A percentile compares a stretch with the other conserved stretches of the same genome.
phyloP scores from a whole-genome alignment of 2,888 invertebrate species.

The Entomobrya proxima region DNA sequence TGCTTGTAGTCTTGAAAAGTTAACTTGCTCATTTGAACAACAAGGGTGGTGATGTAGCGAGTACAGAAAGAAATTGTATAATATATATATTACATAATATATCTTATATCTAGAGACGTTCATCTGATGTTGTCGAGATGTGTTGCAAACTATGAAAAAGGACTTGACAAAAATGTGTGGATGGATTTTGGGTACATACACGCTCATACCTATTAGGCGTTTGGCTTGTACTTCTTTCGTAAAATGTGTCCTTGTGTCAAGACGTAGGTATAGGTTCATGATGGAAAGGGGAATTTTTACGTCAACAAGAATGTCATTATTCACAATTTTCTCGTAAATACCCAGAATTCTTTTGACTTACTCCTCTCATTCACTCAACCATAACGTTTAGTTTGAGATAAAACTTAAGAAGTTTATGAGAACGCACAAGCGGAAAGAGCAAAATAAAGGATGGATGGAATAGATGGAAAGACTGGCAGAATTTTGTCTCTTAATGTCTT shows the following conservation, averaged over 20 bases:
- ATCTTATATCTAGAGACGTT: too few relatives aligned
- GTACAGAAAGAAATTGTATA: too few relatives aligned
- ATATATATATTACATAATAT: too few relatives aligned
- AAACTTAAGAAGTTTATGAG: background rate
- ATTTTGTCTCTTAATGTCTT: constrained; percentile 6
- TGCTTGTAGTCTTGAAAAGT: background rate
- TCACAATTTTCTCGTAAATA: constrained; percentile 41
- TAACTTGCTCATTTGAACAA: constrained; percentile 4
- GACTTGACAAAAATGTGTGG: background rate
- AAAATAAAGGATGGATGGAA: background rate
- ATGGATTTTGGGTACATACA: background rate
- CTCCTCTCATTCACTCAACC: background rate
- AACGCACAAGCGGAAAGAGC: background rate
- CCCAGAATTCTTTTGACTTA: constrained; percentile 44
- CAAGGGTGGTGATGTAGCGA: too few relatives aligned
- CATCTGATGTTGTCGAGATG: background rate
- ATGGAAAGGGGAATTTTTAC: constrained; percentile 25
- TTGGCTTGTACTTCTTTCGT: too few relatives aligned
- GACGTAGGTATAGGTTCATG: background rate
- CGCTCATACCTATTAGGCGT: too few relatives aligned
- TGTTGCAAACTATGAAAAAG: constrained; percentile 11
- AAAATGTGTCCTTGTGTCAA: background rate
- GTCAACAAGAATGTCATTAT: constrained; percentile 53
- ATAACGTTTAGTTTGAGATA: constrained; percentile 1
- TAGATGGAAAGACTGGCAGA: too few relatives aligned